phyloP scores from a whole-genome alignment of 2,113 vertebrate species.

The Hydrochoerus hydrochaeris region DNA sequence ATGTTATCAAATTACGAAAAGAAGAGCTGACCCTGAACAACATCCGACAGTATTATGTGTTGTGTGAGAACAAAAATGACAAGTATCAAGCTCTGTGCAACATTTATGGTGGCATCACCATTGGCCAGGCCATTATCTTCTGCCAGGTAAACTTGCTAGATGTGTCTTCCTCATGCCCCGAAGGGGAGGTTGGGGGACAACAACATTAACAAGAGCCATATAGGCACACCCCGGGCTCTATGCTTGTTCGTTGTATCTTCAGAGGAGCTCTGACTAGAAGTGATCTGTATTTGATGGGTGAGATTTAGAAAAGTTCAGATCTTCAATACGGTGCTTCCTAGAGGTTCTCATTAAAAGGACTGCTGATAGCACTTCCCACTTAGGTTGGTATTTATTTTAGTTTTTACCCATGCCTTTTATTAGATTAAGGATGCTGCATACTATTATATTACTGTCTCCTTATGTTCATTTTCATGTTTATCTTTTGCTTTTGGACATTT shows the following conservation, averaged over 20 bases:
- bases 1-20: constrained; percentile 85
- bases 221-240: not conserved
- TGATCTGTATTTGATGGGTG: not conserved
- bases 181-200: fast-evolving
- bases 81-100: constrained; percentile 87
- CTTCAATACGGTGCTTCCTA: not conserved
- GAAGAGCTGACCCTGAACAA: constrained; percentile 88
- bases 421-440: not conserved
- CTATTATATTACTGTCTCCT: not conserved
- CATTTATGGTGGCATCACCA: constrained; percentile 85
- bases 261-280: not conserved
- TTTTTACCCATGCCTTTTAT: not conserved
- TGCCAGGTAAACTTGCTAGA: constrained; percentile 83
- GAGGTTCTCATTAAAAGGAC: not conserved
- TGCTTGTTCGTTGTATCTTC: not conserved
- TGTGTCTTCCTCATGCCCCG: fast-evolving
- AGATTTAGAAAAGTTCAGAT: not conserved
- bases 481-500: not conserved
- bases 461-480: not conserved
- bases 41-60: constrained; percentile 86
- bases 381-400: not conserved
- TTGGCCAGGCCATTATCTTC: constrained; percentile 89
- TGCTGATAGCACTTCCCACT: not conserved
- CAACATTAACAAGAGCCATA: not conserved
- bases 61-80: constrained; percentile 75